phyloP scores from a whole-genome alignment of 2,113 vertebrate species.

The Xenopus laevis region DNA sequence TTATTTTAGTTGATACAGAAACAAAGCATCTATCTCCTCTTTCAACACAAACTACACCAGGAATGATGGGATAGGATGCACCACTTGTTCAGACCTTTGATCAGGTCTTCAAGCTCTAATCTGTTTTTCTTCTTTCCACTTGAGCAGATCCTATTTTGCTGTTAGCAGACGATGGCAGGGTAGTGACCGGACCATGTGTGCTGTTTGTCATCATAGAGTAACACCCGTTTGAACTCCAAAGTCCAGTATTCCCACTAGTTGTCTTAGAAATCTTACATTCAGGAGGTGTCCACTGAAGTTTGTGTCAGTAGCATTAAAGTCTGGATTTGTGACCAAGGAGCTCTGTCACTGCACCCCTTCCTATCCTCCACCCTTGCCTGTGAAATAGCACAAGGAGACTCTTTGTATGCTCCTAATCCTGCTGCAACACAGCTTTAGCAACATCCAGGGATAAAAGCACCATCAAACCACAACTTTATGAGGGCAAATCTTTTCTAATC shows the following conservation, averaged over 20 bases:
- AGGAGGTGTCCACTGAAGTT: conserved; percentile 60
- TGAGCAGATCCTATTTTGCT: not conserved
- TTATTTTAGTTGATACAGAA: too few species aligned
- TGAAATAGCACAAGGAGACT: conserved; percentile 87
- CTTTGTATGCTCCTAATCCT: conserved; percentile 92
- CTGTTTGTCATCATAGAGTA: conserved; percentile 6
- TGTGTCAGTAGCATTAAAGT: conserved; percentile 68
- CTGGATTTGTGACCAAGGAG: conserved; percentile 63
- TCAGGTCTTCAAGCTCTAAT: conserved; percentile 4
- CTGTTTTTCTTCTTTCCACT: not conserved
- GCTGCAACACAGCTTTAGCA: conserved; percentile 92
- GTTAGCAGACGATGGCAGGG: not conserved
- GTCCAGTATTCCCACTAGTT: conserved; percentile 48
- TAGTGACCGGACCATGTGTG: not conserved
- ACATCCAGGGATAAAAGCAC: conserved; percentile 95
- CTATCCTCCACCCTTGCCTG: conserved; percentile 75
- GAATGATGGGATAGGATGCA: too few species aligned
- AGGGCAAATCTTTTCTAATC: conserved; percentile 96
- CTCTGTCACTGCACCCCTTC: conserved; percentile 60
- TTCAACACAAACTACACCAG: not conserved
- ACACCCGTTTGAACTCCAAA: conserved; percentile 11
- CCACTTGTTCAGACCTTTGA: conserved; percentile 3
- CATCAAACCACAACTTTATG: conserved; percentile 97
- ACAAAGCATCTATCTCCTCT: too few species aligned
- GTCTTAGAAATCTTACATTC: conserved; percentile 57